Conservation (phyloP, 2,113 vertebrate species). For the Malaclemys terrapin region DNA sequence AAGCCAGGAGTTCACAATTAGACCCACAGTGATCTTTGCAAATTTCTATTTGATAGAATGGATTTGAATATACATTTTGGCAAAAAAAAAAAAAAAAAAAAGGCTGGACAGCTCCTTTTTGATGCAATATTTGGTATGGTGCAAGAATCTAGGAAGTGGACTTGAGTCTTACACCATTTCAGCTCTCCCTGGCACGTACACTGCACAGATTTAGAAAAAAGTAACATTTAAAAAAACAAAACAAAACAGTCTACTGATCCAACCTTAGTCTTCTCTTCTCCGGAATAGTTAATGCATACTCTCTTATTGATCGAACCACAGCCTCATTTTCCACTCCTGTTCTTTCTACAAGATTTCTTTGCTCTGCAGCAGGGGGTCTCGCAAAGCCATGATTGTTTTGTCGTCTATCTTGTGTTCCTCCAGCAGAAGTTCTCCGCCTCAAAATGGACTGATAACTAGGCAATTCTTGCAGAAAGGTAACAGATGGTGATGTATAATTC, state of each 20-base stretch:
- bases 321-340: neutral
- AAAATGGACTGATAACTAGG: conserved; percentile 91
- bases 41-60: neutral
- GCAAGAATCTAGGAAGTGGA: neutral
- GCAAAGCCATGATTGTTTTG: neutral
- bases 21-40: neutral
- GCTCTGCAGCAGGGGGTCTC: neutral
- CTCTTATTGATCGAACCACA: conserved; percentile 70
- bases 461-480: conserved; percentile 89
- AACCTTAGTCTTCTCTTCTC: conserved; percentile 87
- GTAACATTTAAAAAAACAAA: neutral
- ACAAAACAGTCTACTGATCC: rapidly evolving
- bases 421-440: conserved; percentile 76
- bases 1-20: neutral
- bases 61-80: neutral
- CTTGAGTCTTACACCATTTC: neutral
- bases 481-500: conserved; percentile 23
- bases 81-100: neutral
- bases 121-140: neutral
- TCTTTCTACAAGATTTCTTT: neutral
- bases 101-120: neutral
- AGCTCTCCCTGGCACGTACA: neutral
- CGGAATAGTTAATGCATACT: conserved; percentile 77
- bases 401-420: conserved; percentile 31
- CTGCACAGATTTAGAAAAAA: rapidly evolving